Evolutionary conservation across 2,113 vertebrate species (phyloP).

Genomic region (Chaenogobius annularis): DNA sequence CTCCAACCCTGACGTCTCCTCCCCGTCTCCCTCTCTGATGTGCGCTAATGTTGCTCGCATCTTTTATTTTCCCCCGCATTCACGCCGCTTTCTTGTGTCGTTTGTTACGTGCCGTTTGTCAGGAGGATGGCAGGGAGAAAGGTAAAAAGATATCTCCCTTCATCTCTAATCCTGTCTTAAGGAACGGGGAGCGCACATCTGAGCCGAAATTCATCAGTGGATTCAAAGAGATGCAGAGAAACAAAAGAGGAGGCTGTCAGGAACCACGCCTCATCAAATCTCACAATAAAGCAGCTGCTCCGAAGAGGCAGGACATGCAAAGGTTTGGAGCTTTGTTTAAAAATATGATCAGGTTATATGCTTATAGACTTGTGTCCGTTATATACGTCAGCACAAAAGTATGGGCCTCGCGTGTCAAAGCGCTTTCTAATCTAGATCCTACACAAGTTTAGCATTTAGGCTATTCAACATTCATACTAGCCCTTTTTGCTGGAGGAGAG

Average conservation of each 20-base stretch:
- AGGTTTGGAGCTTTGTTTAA: conserved; percentile 6
- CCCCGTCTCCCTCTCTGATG: conserved; percentile 17
- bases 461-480: too few relatives aligned
- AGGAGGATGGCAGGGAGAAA: conserved; percentile 10
- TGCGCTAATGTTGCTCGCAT: conserved; percentile 21
- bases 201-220: conserved; percentile 41
- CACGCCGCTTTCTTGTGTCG: conserved; percentile 28
- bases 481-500: too few relatives aligned
- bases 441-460: too few relatives aligned
- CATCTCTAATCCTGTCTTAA: conserved; percentile 50
- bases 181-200: conserved; percentile 42
- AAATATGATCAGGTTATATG: background rate
- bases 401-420: too few relatives aligned
- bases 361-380: background rate
- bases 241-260: conserved; percentile 33
- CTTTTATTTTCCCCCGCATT: conserved; percentile 27
- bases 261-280: conserved; percentile 27
- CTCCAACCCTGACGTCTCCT: conserved; percentile 7
- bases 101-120: conserved; percentile 46
- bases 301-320: conserved; percentile 20
- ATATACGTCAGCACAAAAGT: background rate
- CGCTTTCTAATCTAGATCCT: too few relatives aligned
- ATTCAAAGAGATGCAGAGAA: conserved; percentile 51
- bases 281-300: conserved; percentile 18
- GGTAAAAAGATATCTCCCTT: conserved; percentile 26